phyloP scores from a whole-genome alignment of 1,140 invertebrate species.

The Platyura marginata region DNA sequence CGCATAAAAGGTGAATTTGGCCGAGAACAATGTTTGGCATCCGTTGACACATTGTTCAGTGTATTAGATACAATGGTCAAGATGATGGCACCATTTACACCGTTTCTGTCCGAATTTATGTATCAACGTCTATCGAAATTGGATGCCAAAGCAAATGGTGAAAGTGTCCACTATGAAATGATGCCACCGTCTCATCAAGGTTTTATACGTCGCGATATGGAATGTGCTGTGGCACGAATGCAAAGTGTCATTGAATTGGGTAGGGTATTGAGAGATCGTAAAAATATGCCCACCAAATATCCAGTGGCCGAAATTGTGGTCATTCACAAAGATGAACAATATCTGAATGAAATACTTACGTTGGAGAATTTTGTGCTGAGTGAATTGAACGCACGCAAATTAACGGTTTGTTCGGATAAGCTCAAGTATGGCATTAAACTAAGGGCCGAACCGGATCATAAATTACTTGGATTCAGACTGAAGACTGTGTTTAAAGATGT shows the following conservation, averaged over 20 bases:
- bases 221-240: constrained; percentile 79
- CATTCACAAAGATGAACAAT: constrained; percentile 67
- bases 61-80: constrained; percentile 79
- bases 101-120: constrained; percentile 92
- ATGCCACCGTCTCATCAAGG: constrained; percentile 50
- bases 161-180: constrained; percentile 69
- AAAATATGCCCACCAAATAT: constrained; percentile 90
- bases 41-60: constrained; percentile 73
- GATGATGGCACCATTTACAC: constrained; percentile 94
- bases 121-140: constrained; percentile 67
- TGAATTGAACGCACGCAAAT: constrained; percentile 81
- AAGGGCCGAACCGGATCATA: constrained; percentile 84
- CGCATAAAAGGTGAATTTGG: constrained; percentile 76
- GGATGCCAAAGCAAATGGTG: constrained; percentile 16
- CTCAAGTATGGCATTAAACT: constrained; percentile 84
- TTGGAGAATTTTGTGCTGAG: constrained; percentile 78
- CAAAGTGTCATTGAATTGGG: constrained; percentile 91
- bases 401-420: constrained; percentile 86
- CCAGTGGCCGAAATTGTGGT: constrained; percentile 91
- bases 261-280: constrained; percentile 77
- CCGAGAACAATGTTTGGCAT: constrained; percentile 59
- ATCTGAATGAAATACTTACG: constrained; percentile 62
- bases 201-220: constrained; percentile 74
- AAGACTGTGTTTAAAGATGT: constrained; percentile 83
- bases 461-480: constrained; percentile 58